Evolutionary conservation across 2,113 vertebrate species (phyloP), one percentile per base, ranked within the genome.

Genomic region (Pomatorhinus ruficollis): DNA sequence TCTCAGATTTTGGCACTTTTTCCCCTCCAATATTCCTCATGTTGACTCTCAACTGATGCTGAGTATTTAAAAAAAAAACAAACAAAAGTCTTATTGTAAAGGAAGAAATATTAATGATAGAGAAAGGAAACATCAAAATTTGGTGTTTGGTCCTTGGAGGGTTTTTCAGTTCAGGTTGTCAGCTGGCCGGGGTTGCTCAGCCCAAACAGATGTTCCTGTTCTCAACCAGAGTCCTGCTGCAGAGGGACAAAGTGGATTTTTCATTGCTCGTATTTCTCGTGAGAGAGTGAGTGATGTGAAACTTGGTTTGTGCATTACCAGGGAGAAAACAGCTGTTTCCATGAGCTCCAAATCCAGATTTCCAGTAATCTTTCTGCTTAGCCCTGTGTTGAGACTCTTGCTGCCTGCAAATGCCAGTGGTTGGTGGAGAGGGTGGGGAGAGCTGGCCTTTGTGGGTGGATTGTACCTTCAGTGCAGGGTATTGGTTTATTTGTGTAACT

Each of bases 301-400:
- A 89, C 84, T 91, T 65, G 12, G 78, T 85, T 91, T 76, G 35
- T 69, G 15, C 35, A 18, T 92, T 95, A 71, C 83, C 88, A 56
- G 88, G 30, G 93, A 97, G 95, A 88, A 92, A 93, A 89, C 95
- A 95, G 90, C 83, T 95, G 95, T 80, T 74, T 96, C 35, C 49
- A 33, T 2, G 19, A 81, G 88, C 71, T 78, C 50, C 15, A 12
- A 1, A 30, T 76, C 11, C 54, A 60, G 19, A 11, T 89, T 93
- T 81, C 49, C 61, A 82, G 53, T 12, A 24, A 3, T 88, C 45
- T 60, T 77, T 44, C 23, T 56, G 44, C 52, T 50, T 6, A 45
- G 68, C 22, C 0, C 31, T 31, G 24, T 4, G 2, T 20, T 5
- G 6, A 20, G 66, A 4, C 16, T 14, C 25, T 42, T 14, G 60